Conservation (phyloP, 1,140 invertebrate species). For the Papilio machaon region DNA sequence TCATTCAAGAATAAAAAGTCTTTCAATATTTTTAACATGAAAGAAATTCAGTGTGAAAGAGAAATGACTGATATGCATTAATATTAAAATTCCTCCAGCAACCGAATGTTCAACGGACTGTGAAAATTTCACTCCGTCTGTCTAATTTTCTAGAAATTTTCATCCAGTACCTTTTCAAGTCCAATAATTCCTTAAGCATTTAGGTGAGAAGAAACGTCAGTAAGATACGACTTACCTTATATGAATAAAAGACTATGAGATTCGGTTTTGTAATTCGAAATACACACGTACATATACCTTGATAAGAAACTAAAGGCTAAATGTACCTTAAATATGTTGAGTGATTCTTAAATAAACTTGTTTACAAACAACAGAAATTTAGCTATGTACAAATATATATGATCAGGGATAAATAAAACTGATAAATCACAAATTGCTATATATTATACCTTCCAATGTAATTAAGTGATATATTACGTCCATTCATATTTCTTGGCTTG, state of each 20-base stretch:
- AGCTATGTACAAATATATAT: background rate
- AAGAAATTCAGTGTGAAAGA: slow-evolving; percentile 17
- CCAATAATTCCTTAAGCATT: slow-evolving; percentile 15
- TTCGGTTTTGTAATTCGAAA: too few relatives aligned
- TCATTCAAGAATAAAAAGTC: slow-evolving; percentile 1
- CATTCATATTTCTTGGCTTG: slow-evolving; percentile 12
- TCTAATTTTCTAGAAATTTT: slow-evolving; percentile 29
- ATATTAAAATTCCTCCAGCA: slow-evolving; percentile 13
- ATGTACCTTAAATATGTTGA: too few relatives aligned
- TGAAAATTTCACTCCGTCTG: slow-evolving; percentile 21
- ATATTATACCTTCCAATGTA: slow-evolving; percentile 5
- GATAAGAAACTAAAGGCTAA: too few relatives aligned
- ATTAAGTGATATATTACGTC: slow-evolving; percentile 14
- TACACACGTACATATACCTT: too few relatives aligned
- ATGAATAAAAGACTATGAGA: background rate
- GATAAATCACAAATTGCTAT: slow-evolving; percentile 2
- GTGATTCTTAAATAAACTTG: too few relatives aligned
- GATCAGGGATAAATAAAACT: background rate
- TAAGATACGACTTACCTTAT: background rate
- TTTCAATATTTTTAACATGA: background rate
- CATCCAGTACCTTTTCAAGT: slow-evolving; percentile 12
- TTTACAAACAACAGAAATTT: too few relatives aligned
- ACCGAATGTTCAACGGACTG: slow-evolving; percentile 12
- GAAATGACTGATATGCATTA: slow-evolving; percentile 21
- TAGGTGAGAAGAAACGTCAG: background rate